A percentile compares a stretch with the other conserved stretches of the same genome.
phyloP scores from a whole-genome alignment of 2,888 invertebrate genomes.

The Ochropleura plecta region DNA sequence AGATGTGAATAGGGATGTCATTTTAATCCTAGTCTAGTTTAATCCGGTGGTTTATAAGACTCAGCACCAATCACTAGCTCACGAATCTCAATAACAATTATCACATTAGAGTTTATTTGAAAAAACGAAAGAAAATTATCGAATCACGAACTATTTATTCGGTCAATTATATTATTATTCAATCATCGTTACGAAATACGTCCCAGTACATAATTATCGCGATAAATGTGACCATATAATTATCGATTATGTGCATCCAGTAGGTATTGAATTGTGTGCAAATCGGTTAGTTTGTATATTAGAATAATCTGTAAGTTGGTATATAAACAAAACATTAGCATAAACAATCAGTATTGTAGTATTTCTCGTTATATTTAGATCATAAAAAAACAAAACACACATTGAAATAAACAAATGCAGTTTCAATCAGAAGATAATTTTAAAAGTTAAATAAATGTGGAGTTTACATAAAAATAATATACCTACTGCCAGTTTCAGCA shows the following conservation, averaged over 20 bases:
- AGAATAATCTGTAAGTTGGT: slow-evolving; percentile 15
- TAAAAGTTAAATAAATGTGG: slow-evolving; percentile 73
- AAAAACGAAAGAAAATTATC: not conserved
- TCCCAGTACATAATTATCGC: not conserved
- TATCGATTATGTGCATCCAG: slow-evolving; percentile 6
- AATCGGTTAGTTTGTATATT: slow-evolving; percentile 5
- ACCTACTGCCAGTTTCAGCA: not conserved
- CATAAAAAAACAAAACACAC: slow-evolving; percentile 52
- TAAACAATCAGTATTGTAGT: not conserved
- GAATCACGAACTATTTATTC: slow-evolving; percentile 1
- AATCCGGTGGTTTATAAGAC: too few relatives aligned
- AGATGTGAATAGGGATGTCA: too few relatives aligned
- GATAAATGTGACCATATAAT: slow-evolving; percentile 15
- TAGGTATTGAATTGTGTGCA: slow-evolving; percentile 4
- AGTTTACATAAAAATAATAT: slow-evolving; percentile 60
- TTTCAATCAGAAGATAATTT: slow-evolving; percentile 58
- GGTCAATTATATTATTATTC: not conserved
- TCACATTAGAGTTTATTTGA: not conserved
- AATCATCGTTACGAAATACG: not conserved
- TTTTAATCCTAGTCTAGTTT: too few relatives aligned
- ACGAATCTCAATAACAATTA: slow-evolving; percentile 8
- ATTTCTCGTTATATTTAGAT: slow-evolving; percentile 51
- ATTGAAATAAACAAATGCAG: slow-evolving; percentile 67
- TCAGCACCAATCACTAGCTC: not conserved
- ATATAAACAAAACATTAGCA: not conserved